Evolutionary conservation across 2,888 invertebrate genomes (phyloP), one percentile per base, ranked within the genome.

Genomic region (Gortyna flavago): DNA sequence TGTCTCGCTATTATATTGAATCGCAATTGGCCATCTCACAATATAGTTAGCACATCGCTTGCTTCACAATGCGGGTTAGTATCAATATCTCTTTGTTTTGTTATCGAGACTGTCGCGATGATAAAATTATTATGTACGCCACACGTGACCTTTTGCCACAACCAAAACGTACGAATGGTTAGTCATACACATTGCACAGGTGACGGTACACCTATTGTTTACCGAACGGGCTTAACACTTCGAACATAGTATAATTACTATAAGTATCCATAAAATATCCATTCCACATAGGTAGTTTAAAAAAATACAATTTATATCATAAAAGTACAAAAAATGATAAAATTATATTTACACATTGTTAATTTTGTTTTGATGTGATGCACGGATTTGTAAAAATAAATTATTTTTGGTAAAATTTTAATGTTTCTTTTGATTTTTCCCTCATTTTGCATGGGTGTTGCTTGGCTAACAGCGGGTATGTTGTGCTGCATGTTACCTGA

Each of bases 381-480:
- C 79, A 82, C 77, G 81, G 72, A 75, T 81, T 84, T 88, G 72
- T 75, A 86, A 85, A 76, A 90, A 90, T 86, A 89, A 90, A 92
- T 92, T 90, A 89, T 93, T 92, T 89, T 89, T 91, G 91, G 89
- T 91, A 88, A 59, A 78, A 78, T 64, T 57, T 75, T 29, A 79
- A 81, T 73, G 91, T 92, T 92, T 92, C 85, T 89, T 90, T 93
- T 92, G 91, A 86, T 89, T 88, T 57, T 88, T 86, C 87, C 91
- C 88, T 88, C 84, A 74, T 81, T 79, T 85, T 89, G 89, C 89
- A 90, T 89, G 90, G 86, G 91, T 92, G 72, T 88, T 66, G 89
- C 88, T 90, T 89, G 71, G 85, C 80, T 88, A 76, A 75, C 89
- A 89, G 87, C 84, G 89, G 83, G 73, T 73, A 77, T 76, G 79